Percentiles rank a stretch among this genome's conserved stretches.
These are phyloP conservation scores for Craterocephalus amniculus DNA, from an alignment of 2,797 vertebrate species.

Conservation along the genomic window DNA sequence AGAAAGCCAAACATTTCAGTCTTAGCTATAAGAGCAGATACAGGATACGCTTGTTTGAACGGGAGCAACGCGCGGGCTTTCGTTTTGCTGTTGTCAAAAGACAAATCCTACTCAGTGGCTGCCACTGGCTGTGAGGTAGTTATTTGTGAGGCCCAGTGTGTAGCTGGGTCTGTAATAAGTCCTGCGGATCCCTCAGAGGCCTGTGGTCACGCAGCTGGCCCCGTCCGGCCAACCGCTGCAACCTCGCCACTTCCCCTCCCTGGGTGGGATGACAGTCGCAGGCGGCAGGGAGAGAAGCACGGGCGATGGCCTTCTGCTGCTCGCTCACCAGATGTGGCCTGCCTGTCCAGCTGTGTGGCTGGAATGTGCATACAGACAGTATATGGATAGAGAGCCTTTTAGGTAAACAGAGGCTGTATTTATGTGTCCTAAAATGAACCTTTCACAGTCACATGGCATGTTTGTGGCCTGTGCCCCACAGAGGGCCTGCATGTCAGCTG, in stretches of 20 bases:
- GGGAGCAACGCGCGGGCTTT: constrained; percentile 18
- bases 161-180: constrained; percentile 81
- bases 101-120: constrained; percentile 58
- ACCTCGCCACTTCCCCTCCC: constrained; percentile 85
- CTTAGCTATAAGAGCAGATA: constrained; percentile 22
- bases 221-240: constrained; percentile 77
- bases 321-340: constrained; percentile 69
- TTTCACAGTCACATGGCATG: constrained; percentile 66
- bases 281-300: constrained; percentile 60
- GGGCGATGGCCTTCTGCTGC: constrained; percentile 56
- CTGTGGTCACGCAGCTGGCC: constrained; percentile 83
- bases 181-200: constrained; percentile 76
- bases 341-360: constrained; percentile 55
- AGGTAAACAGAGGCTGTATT: constrained; percentile 73
- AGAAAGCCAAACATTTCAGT: constrained; percentile 14
- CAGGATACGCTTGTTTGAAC: constrained; percentile 33
- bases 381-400: constrained; percentile 55
- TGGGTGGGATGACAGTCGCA: constrained; percentile 82
- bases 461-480: constrained; percentile 57
- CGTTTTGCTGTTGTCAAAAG: constrained; percentile 42
- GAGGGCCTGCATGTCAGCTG: constrained; percentile 49
- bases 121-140: constrained; percentile 75
- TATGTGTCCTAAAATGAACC: constrained; percentile 75
- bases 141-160: constrained; percentile 78
- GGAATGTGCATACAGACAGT: constrained; percentile 70